These are phyloP conservation scores for Agelastica alni DNA, from an alignment of 2,888 invertebrate species.

Conservation along the genomic window DNA sequence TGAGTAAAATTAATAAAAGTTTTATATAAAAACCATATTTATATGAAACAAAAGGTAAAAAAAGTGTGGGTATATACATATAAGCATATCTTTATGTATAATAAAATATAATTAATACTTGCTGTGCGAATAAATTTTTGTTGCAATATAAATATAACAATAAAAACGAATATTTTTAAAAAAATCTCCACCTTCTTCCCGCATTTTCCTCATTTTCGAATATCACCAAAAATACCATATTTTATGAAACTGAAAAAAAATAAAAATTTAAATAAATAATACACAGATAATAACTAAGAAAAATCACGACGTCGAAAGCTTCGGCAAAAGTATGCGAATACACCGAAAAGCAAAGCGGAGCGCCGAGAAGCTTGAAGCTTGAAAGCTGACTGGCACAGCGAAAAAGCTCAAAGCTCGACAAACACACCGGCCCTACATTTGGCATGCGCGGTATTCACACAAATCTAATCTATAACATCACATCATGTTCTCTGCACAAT, in stretches of 20 bases:
- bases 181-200: conserved; percentile 6
- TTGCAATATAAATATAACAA: too few species aligned
- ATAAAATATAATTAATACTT: too few species aligned
- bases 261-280: not conserved
- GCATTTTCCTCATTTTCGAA: not conserved
- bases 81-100: too few species aligned
- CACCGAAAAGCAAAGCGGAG: conserved; percentile 19
- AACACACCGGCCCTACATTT: conserved; percentile 42
- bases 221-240: not conserved
- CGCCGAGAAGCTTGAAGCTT: conserved; percentile 46
- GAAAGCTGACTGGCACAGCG: conserved; percentile 46
- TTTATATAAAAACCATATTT: too few species aligned
- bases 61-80: too few species aligned
- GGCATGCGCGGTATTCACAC: conserved; percentile 52
- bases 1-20: too few species aligned
- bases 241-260: not conserved
- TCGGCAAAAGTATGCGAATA: not conserved
- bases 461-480: conserved; percentile 57
- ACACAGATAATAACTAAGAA: not conserved
- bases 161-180: too few species aligned
- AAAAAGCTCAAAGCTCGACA: conserved; percentile 42
- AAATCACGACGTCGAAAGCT: conserved; percentile 16
- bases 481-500: conserved; percentile 45
- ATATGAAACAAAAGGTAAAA: too few species aligned
- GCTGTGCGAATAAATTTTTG: too few species aligned